Evolutionary conservation across 2,113 vertebrate genomes (phyloP).

Genomic region (Hucho hucho): DNA sequence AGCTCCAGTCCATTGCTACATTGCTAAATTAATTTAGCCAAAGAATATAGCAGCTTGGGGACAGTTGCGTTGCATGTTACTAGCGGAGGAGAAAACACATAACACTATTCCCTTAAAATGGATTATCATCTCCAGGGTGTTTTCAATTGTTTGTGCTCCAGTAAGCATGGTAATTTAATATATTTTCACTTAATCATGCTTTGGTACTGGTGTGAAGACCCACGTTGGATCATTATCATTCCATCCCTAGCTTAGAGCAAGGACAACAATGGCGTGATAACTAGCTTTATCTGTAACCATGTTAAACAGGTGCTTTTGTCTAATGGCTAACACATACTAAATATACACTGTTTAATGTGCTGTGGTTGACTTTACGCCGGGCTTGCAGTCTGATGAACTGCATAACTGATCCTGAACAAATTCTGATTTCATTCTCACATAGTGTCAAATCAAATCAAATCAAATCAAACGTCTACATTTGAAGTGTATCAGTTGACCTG

Average conservation of each 20-base stretch:
- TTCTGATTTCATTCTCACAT: too few relatives aligned
- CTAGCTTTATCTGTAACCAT: not conserved
- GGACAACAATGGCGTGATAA: constrained; percentile 2
- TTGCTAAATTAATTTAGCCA: not conserved
- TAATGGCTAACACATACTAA: not conserved
- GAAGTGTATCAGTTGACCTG: too few relatives aligned
- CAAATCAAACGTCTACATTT: too few relatives aligned
- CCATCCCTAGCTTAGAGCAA: constrained; percentile 2
- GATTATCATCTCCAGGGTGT: constrained; percentile 23
- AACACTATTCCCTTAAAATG: not conserved
- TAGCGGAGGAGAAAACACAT: not conserved
- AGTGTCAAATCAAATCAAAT: too few relatives aligned
- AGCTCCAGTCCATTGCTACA: not conserved
- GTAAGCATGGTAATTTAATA: constrained; percentile 19
- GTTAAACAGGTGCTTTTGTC: not conserved
- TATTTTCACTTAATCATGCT: constrained; percentile 14
- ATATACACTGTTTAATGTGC: not conserved
- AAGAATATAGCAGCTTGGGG: not conserved
- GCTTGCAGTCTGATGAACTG: too few relatives aligned
- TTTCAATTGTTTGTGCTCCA: constrained; percentile 14
- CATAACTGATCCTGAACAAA: too few relatives aligned
- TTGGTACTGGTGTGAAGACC: not conserved
- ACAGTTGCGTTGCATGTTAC: not conserved
- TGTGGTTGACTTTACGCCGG: too few relatives aligned
- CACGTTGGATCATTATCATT: not conserved